Percentiles rank a stretch among this genome's conserved stretches.
phyloP scores from a whole-genome alignment of 2,888 invertebrate genomes.

The Papilio protenor region DNA sequence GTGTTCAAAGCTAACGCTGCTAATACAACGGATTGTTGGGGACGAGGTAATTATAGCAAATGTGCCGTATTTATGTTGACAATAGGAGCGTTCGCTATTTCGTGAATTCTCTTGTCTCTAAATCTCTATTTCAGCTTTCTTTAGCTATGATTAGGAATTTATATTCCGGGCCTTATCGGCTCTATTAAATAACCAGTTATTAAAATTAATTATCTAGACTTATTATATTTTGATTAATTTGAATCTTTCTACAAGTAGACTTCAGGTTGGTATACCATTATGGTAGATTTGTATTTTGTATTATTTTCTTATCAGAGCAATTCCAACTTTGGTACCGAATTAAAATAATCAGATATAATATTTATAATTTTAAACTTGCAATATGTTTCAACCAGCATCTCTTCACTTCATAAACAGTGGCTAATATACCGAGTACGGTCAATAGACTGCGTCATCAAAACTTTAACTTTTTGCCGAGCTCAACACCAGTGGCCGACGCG shows the following conservation, averaged over 20 bases:
- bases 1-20: conserved; percentile 65
- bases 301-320: no score
- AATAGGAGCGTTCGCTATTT: conserved; percentile 59
- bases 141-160: conserved; percentile 47
- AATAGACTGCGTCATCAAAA: not conserved
- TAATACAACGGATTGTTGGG: conserved; percentile 75
- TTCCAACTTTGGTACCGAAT: no score
- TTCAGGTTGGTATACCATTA: not conserved
- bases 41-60: conserved; percentile 78
- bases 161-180: not conserved
- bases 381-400: not conserved
- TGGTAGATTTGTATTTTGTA: not conserved
- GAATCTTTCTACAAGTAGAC: not conserved
- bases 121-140: conserved; percentile 51
- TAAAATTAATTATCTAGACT: not conserved
- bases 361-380: not conserved
- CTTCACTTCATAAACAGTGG: not conserved
- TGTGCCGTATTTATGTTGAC: conserved; percentile 73
- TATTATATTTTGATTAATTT: not conserved
- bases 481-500: conserved; percentile 39
- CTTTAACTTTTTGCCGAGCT: conserved; percentile 9
- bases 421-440: not conserved
- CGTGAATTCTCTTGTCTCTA: conserved; percentile 50
- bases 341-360: no score
- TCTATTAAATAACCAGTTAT: not conserved